Conservation (phyloP, 2,888 invertebrate genomes). For the Unio pictorum region DNA sequence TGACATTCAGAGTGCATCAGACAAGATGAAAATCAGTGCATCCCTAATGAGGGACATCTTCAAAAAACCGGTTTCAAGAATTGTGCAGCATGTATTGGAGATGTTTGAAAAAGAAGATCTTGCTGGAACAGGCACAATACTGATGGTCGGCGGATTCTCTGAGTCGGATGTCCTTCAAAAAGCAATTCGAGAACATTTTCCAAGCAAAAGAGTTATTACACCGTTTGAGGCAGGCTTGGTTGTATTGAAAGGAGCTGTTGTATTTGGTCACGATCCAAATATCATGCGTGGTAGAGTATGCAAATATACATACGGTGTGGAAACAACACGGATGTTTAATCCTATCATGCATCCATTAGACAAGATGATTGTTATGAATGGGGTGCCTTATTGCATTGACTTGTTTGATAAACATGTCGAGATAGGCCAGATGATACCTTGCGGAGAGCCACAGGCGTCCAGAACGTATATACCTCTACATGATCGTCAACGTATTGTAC, state of each 20-base stretch:
- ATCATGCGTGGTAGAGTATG: not conserved
- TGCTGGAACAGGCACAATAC: not conserved
- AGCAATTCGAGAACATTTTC: not conserved
- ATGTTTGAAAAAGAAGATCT: too few species aligned
- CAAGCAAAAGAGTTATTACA: not conserved
- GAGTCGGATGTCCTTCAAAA: conserved; percentile 1
- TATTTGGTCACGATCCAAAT: conserved; percentile 3
- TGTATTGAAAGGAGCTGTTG: conserved; percentile 1
- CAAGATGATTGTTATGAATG: conserved; percentile 1
- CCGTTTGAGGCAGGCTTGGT: conserved; percentile 1
- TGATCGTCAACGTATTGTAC: not conserved
- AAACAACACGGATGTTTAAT: not conserved
- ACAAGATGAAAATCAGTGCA: too few species aligned
- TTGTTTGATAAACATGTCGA: conserved; percentile 2
- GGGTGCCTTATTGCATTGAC: not conserved
- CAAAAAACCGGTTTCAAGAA: too few species aligned
- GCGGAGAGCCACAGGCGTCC: not conserved
- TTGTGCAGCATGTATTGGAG: too few species aligned
- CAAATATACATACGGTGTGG: conserved; percentile 5
- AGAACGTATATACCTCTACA: not conserved
- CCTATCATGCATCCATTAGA: not conserved
- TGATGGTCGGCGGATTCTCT: conserved; percentile 4
- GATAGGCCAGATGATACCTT: not conserved
- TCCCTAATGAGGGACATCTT: too few species aligned
- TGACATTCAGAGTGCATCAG: too few species aligned